phyloP scores from a whole-genome alignment of 1,140 invertebrate species.

The Danaus melanippus region DNA sequence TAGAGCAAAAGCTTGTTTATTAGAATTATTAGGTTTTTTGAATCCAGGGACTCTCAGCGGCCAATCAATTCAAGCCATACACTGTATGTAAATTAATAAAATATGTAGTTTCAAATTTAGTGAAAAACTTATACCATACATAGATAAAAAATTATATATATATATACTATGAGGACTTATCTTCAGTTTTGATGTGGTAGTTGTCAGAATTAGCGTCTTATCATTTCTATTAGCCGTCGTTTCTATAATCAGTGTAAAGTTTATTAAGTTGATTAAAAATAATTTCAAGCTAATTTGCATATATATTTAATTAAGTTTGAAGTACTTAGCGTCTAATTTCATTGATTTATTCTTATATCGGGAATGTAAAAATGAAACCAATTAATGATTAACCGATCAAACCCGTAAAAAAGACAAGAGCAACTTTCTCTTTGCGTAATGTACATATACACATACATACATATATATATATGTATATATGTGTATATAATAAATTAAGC shows the following conservation, averaged over 20 bases:
- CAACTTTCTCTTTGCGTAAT: slow-evolving; percentile 16
- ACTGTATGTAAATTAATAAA: too few relatives aligned
- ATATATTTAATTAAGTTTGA: neutral
- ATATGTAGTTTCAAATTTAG: too few relatives aligned
- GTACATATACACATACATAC: neutral
- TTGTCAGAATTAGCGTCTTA: too few relatives aligned
- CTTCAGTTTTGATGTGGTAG: neutral
- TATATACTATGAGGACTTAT: slow-evolving; percentile 6
- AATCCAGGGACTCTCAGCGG: too few relatives aligned
- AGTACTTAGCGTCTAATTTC: slow-evolving; percentile 1
- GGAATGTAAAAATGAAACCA: slow-evolving; percentile 3
- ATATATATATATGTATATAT: too few relatives aligned
- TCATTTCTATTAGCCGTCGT: too few relatives aligned
- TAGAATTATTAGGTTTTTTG: too few relatives aligned
- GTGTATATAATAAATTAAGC: too few relatives aligned
- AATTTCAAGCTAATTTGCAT: slow-evolving; percentile 1
- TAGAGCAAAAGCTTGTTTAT: too few relatives aligned
- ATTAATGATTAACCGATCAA: slow-evolving; percentile 12
- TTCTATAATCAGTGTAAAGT: too few relatives aligned
- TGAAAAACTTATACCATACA: too few relatives aligned
- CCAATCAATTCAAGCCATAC: too few relatives aligned
- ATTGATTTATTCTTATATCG: neutral
- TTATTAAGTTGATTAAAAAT: slow-evolving; percentile 5
- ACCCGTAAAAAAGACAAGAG: slow-evolving; percentile 13
- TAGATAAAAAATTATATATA: neutral